Evolutionary conservation across 35 echinoderm and acorn worm species (phyloP), one percentile per base, ranked within the genome.

Genomic region (Patiria miniata): DNA sequence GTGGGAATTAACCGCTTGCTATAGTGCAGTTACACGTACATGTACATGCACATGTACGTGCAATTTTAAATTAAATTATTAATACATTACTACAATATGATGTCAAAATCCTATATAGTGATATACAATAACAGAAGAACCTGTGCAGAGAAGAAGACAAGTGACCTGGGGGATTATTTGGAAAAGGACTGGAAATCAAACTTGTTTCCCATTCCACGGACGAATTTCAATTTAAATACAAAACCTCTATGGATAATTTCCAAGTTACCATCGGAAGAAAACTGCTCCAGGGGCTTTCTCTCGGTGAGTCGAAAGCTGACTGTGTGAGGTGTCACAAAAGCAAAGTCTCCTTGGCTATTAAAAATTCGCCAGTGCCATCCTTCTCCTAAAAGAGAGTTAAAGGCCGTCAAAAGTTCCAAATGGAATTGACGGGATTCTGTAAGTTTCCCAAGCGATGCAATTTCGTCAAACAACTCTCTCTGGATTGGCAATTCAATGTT

Each of bases 181-280:
- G n/a, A 47, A 47, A 47, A 47, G 42, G 42, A 47, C 42, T 80
- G 30, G 37, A 82, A 90, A 65, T 90, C 88, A 76, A 33, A 57
- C 51, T 77, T 53, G 73, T 83, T 90, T 51, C 89, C 89, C 37
- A 84, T 22, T 21, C 68, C 81, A 21, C 54, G 61, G 33, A 77
- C 80, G 78, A 84, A 90, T 39, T 39, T 33, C 51, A 83, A 52
- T 17, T 26, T 10, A 52, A 84, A 90, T 8, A 56, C 8, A 77
- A 83, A 90, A 54, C 89, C 89, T 68, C 81, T 84, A 47, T 90
- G 89, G 29, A 84, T 58, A n/a, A 90, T 23, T 51, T 9, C 17
- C 15, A 76, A 33, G 5, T 52, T 44, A 38, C 81, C 68, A 39
- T 77, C 73, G 21, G 19, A n/a, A n/a, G 32, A 77, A 73, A 54